These are phyloP conservation scores for Pheosia tremula DNA, from an alignment of 2,888 invertebrate species.

Conservation along the genomic window DNA sequence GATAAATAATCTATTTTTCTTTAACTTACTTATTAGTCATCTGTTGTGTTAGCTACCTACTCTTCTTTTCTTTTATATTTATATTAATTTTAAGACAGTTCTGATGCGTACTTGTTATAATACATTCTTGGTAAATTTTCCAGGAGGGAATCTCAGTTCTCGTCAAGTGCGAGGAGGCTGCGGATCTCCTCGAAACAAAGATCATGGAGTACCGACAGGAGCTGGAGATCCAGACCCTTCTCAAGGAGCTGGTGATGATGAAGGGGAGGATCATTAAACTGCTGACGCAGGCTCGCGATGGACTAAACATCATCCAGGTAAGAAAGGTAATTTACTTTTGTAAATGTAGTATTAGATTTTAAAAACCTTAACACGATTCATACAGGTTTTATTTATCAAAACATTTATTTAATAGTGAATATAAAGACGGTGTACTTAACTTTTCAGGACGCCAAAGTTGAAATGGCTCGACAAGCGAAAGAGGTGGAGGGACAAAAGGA, in stretches of 20 bases:
- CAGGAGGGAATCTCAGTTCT: conserved; percentile 89
- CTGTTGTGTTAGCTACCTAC: conserved; percentile 1
- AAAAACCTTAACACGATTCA: background rate
- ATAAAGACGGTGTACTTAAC: background rate
- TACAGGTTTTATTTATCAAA: background rate
- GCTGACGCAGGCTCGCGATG: conserved; percentile 88
- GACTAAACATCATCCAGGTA: conserved; percentile 83
- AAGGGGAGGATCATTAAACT: conserved; percentile 87
- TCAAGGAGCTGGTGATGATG: conserved; percentile 84
- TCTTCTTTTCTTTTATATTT: background rate
- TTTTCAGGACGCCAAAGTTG: conserved; percentile 73
- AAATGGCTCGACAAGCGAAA: conserved; percentile 66
- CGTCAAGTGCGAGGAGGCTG: conserved; percentile 87
- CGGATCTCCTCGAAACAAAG: conserved; percentile 86
- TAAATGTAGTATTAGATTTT: background rate
- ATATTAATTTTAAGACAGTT: background rate
- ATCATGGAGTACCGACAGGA: conserved; percentile 87
- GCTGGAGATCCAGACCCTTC: conserved; percentile 84
- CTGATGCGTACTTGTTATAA: background rate
- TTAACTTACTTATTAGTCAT: background rate
- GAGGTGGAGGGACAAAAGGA: conserved; percentile 71
- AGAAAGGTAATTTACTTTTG: conserved; percentile 64
- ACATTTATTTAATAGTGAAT: background rate
- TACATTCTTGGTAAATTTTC: conserved; percentile 38
- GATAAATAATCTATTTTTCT: too few relatives aligned